Evolutionary conservation across 2,113 vertebrate genomes (phyloP).

Genomic region (Anguilla rostrata): DNA sequence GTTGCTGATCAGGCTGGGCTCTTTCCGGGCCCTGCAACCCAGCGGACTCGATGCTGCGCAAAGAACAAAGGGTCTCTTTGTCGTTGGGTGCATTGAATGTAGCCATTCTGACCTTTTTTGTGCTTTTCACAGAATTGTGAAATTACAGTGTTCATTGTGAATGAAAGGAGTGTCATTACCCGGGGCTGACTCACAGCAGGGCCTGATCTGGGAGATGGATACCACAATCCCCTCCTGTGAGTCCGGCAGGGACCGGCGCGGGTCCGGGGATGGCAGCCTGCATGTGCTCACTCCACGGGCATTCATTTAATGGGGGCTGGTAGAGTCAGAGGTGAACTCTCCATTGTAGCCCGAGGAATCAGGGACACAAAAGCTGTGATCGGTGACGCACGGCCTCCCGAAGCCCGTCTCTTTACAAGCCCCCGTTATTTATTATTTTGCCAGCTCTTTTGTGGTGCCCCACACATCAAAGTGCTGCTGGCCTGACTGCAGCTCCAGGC

Average conservation of each 20-base stretch:
- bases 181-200: not conserved
- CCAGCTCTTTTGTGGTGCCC: not conserved
- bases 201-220: not conserved
- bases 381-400: constrained; percentile 19
- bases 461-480: constrained; percentile 47
- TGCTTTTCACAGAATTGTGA: constrained; percentile 4
- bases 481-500: constrained; percentile 22
- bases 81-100: not conserved
- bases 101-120: not conserved
- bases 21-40: not conserved
- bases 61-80: constrained; percentile 5
- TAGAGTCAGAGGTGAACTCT: constrained; percentile 2
- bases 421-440: not conserved
- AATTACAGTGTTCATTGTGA: not conserved
- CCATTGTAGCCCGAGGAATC: constrained; percentile 5
- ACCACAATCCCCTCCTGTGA: not conserved
- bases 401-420: not conserved
- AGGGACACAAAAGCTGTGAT: constrained; percentile 9
- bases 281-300: constrained; percentile 24
- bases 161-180: constrained; percentile 1
- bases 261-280: constrained; percentile 1
- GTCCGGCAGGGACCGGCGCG: not conserved
- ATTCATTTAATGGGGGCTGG: constrained; percentile 19
- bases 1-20: not conserved
- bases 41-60: no score